Conservation (phyloP, 2,797 vertebrate species). For the Malacoraja senta region DNA sequence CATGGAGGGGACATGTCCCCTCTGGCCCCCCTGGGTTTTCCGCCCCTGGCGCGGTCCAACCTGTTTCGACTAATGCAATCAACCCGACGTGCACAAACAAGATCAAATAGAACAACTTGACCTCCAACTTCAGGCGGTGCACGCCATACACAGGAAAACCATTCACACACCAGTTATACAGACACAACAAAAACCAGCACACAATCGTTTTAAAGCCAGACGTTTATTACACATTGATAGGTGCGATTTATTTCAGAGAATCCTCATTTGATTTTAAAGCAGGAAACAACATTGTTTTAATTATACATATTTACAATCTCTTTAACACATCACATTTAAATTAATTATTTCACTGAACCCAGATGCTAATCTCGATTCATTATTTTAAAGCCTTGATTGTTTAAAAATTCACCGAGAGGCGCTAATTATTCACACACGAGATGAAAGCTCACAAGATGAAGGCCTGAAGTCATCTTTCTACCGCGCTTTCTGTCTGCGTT, state of each 20-base stretch:
- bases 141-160: too few relatives aligned
- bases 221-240: slow-evolving; percentile 20
- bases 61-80: too few relatives aligned
- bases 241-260: neutral
- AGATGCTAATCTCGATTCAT: slow-evolving; percentile 30
- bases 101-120: too few relatives aligned
- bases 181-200: neutral
- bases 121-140: too few relatives aligned
- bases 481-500: neutral
- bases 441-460: slow-evolving; percentile 10
- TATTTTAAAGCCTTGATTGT: slow-evolving; percentile 3
- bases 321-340: slow-evolving; percentile 27
- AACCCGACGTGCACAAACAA: too few relatives aligned
- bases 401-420: slow-evolving; percentile 1
- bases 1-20: too few relatives aligned
- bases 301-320: slow-evolving; percentile 29
- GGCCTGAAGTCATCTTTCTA: neutral
- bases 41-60: too few relatives aligned
- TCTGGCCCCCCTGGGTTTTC: too few relatives aligned
- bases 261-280: slow-evolving; percentile 7
- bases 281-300: slow-evolving; percentile 14
- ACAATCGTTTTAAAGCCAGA: neutral
- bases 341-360: neutral
- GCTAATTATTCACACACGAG: slow-evolving; percentile 19
- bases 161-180: neutral